A percentile compares a stretch with the other conserved stretches of the same genome.
phyloP scores from a whole-genome alignment of 2,113 vertebrate genomes.

The Genyomyrus donnyi region DNA sequence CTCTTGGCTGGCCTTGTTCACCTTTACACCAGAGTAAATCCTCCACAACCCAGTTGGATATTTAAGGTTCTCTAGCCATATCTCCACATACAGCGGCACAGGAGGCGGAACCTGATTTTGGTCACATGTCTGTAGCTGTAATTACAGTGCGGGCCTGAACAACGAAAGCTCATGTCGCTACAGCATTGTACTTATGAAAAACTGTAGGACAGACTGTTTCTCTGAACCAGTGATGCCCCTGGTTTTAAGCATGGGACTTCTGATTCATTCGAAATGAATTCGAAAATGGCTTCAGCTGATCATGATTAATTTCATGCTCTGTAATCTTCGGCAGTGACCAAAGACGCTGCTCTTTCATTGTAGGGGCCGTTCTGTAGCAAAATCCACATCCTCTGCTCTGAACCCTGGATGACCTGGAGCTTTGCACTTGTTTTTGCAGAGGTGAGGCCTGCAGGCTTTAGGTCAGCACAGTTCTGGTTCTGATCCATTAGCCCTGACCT shows the following conservation, averaged over 20 bases:
- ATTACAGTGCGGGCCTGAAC: background rate
- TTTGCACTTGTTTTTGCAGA: background rate
- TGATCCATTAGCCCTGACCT: background rate
- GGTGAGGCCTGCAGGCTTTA: background rate
- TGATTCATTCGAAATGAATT: background rate
- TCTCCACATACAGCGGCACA: background rate
- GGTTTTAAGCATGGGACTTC: background rate
- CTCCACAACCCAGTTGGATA: background rate
- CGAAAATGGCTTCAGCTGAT: background rate
- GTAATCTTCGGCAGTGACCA: background rate
- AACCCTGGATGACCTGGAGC: background rate
- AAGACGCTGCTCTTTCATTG: background rate
- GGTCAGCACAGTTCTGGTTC: background rate
- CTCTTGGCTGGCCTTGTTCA: background rate
- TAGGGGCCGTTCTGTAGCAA: background rate
- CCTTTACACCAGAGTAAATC: background rate
- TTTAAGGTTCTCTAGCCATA: background rate
- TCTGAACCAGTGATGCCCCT: background rate
- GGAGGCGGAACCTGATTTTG: background rate
- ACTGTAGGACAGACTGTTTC: background rate
- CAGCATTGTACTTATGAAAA: background rate
- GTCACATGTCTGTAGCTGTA: background rate
- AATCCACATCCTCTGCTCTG: background rate
- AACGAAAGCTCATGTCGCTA: background rate
- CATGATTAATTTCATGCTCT: background rate